phyloP scores from a whole-genome alignment of 1,140 invertebrate species.

The Listronotus bonariensis region DNA sequence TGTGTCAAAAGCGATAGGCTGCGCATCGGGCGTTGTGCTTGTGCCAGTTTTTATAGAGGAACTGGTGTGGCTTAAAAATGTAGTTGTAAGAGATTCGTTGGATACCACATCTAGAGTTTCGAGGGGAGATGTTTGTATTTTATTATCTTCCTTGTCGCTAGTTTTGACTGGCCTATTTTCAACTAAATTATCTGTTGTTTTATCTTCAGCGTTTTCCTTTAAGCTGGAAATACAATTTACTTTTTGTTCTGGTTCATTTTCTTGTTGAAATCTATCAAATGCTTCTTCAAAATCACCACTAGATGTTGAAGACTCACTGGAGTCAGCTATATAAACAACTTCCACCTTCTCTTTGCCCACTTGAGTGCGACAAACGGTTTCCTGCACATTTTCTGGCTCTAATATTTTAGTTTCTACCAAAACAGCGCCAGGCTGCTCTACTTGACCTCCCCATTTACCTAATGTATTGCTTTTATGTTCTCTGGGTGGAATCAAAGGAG shows the following conservation, averaged over 20 bases:
- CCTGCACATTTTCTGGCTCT: slow-evolving; percentile 18
- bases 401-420: slow-evolving; percentile 44
- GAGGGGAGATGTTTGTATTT: no score
- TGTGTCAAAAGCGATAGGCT: not conserved
- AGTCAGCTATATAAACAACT: slow-evolving; percentile 34
- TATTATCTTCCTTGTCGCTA: no score
- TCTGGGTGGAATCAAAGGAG: slow-evolving; percentile 5
- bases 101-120: not conserved
- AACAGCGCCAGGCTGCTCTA: slow-evolving; percentile 28
- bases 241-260: not conserved
- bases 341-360: slow-evolving; percentile 11
- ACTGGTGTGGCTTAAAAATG: not conserved
- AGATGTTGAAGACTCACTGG: slow-evolving; percentile 27
- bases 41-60: not conserved
- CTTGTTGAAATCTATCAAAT: not conserved
- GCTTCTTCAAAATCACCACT: slow-evolving; percentile 17
- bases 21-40: no score
- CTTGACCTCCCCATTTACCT: not conserved
- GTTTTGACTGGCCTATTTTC: no score
- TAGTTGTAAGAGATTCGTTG: slow-evolving; percentile 2
- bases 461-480: slow-evolving; percentile 12
- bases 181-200: no score
- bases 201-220: no score
- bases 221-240: no score
- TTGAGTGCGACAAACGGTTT: slow-evolving; percentile 14